A percentile compares a stretch with the other conserved stretches of the same genome.
phyloP scores from a whole-genome alignment of 2,797 vertebrate genomes.

The Emys orbicularis region DNA sequence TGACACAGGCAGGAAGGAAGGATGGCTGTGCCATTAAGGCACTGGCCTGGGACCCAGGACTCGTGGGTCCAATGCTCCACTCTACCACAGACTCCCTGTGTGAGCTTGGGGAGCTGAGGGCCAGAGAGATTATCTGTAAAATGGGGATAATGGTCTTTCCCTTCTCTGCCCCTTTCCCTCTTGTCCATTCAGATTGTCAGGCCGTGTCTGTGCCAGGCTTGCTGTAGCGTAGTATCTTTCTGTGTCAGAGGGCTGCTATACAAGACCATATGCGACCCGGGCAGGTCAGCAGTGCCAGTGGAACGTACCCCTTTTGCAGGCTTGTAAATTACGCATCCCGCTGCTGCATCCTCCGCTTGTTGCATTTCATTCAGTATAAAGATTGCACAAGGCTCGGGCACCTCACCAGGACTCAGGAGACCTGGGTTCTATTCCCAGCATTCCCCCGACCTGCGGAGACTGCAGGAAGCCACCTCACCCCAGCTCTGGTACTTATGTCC shows the following conservation, averaged over 20 bases:
- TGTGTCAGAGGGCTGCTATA: background rate
- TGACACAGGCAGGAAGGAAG: background rate
- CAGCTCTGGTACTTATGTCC: too few relatives aligned
- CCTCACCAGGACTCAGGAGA: background rate
- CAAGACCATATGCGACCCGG: background rate
- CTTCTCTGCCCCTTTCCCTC: too few relatives aligned
- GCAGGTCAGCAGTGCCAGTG: too few relatives aligned
- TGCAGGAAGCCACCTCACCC: too few relatives aligned
- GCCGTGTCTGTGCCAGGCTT: too few relatives aligned
- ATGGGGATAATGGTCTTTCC: too few relatives aligned
- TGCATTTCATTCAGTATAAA: background rate
- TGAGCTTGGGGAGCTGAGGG: too few relatives aligned
- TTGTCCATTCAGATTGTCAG: too few relatives aligned
- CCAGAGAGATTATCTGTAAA: too few relatives aligned
- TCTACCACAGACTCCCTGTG: background rate
- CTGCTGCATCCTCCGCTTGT: background rate
- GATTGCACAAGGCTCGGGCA: background rate
- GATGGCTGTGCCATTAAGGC: background rate
- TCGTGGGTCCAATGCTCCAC: too few relatives aligned
- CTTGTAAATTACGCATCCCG: background rate
- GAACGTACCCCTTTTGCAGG: background rate
- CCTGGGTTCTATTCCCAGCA: background rate
- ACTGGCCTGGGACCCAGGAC: too few relatives aligned
- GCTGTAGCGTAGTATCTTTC: background rate
- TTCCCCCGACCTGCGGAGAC: too few relatives aligned